A percentile compares a stretch with the other conserved stretches of the same genome.
Conservation (phyloP, 2,797 vertebrate species). For the Hyperoplus immaculatus region DNA sequence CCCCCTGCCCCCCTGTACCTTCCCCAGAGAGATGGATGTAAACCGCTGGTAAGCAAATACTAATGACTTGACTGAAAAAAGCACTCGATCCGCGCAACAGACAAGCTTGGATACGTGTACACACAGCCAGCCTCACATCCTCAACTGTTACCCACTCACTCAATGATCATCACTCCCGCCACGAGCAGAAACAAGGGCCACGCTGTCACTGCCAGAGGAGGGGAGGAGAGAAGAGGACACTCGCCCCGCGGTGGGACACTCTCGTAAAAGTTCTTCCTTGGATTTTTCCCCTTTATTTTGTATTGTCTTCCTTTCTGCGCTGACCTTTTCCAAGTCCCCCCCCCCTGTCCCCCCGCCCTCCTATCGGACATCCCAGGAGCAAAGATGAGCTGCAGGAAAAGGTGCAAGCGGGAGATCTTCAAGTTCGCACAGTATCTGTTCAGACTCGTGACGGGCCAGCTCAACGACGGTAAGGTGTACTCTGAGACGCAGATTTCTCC, state of each 20-base stretch:
- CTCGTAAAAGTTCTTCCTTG: conserved; percentile 46
- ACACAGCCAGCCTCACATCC: conserved; percentile 34
- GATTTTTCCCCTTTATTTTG: conserved; percentile 29
- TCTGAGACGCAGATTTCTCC: conserved; percentile 18
- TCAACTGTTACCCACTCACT: conserved; percentile 53
- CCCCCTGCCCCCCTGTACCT: conserved; percentile 5
- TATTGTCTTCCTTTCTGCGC: conserved; percentile 38
- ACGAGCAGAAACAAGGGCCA: conserved; percentile 57
- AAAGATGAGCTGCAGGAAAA: conserved; percentile 97
- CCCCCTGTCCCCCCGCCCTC: too few species aligned
- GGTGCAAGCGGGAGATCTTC: conserved; percentile 96
- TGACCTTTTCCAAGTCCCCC: conserved; percentile 58
- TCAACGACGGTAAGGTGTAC: conserved; percentile 92
- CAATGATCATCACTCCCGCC: conserved; percentile 64
- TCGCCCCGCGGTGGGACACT: conserved; percentile 69
- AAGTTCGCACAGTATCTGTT: conserved; percentile 98
- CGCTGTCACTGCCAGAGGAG: conserved; percentile 72
- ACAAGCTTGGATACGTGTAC: conserved; percentile 43
- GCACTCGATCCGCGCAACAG: conserved; percentile 43
- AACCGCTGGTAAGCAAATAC: conserved; percentile 80
- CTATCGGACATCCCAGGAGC: conserved; percentile 26
- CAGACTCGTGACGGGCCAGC: conserved; percentile 95
- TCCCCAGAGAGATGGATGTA: conserved; percentile 63
- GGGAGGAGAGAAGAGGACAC: conserved; percentile 77
- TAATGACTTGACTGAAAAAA: conserved; percentile 77